Evolutionary conservation across 2,797 vertebrate species (phyloP), one percentile per base, ranked within the genome.

Genomic region (Somateria mollissima): DNA sequence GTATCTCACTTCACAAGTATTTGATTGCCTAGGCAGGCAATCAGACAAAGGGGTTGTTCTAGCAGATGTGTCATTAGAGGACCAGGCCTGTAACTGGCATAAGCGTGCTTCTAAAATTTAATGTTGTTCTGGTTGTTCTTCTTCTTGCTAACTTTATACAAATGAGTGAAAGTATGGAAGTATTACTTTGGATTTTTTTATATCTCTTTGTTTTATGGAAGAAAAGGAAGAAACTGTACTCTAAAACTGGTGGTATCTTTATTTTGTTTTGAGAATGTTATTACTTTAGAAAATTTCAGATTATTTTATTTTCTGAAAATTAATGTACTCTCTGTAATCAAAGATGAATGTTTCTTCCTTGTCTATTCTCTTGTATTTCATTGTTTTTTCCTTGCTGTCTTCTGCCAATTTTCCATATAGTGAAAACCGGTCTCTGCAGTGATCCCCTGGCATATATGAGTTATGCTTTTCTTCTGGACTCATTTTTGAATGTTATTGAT

Each of bases 1-100:
- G 0, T 54, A 15, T 67, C 18, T 58, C 20, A 28, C 8, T 69
- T 54, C 17, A 9, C 24, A 2, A 8, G 2, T 6, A 2, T 0
- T 5, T n/a, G 10, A 3, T 6, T 73, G 30, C 37, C 16, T 15
- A 13, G 17, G 34, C 39, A 49, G 15, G 61, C 22, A 28, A 72
- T 22, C 32, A 41, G 41, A 25, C 13, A 13, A 9, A 37, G 43
- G 27, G 21, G 18, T 19, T 0, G 1, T 51, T n/a, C 24, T 7
- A 41, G 39, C 28, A 45, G 28, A 15, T 21, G 4, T 18, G 34
- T 15, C 39, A 11, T 30, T 5, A 10, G 11, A 47, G 20, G 41
- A 45, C 49, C 15, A 3, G 32, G 47, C 28, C 28, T 1, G 0
- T 41, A 4, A 30, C 8, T 1, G 0, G 11, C 3, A 11, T 51